A percentile compares a stretch with the other conserved stretches of the same genome.
Evolutionary conservation across 1,140 invertebrate species (phyloP).

Genomic region (Probaryconus sp.): DNA sequence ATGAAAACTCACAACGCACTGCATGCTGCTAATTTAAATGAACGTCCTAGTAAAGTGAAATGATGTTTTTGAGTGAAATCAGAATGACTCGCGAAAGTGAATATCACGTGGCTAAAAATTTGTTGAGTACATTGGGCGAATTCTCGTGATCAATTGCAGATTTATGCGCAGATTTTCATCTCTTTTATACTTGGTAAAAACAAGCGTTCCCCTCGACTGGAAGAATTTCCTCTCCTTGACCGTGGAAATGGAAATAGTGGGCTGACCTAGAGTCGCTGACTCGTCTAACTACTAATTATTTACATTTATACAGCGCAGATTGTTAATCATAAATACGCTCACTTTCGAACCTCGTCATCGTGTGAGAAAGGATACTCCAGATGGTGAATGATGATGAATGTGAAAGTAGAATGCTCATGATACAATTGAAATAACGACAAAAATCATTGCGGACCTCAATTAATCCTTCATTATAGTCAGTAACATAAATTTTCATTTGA

Average conservation of each 20-base stretch:
- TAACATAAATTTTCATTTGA: too few relatives aligned
- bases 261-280: conserved; percentile 54
- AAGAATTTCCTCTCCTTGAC: conserved; percentile 42
- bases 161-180: conserved; percentile 55
- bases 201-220: conserved; percentile 29
- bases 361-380: conserved; percentile 46
- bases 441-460: background rate
- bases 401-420: conserved; percentile 45
- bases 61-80: conserved; percentile 12
- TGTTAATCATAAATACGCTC: conserved; percentile 56
- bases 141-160: conserved; percentile 67
- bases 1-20: conserved; percentile 61
- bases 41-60: too few relatives aligned
- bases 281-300: conserved; percentile 53
- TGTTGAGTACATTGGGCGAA: too few relatives aligned
- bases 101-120: conserved; percentile 25
- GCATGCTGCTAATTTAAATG: conserved; percentile 59
- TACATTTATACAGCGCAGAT: conserved; percentile 45
- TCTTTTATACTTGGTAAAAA: conserved; percentile 72
- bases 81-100: background rate
- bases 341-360: conserved; percentile 54
- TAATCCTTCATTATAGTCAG: too few relatives aligned
- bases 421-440: conserved; percentile 31
- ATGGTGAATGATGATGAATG: conserved; percentile 39
- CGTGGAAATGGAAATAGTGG: conserved; percentile 50